These are phyloP conservation scores for Aythya baeri DNA, from an alignment of 2,113 vertebrate species.

Conservation along the genomic window DNA sequence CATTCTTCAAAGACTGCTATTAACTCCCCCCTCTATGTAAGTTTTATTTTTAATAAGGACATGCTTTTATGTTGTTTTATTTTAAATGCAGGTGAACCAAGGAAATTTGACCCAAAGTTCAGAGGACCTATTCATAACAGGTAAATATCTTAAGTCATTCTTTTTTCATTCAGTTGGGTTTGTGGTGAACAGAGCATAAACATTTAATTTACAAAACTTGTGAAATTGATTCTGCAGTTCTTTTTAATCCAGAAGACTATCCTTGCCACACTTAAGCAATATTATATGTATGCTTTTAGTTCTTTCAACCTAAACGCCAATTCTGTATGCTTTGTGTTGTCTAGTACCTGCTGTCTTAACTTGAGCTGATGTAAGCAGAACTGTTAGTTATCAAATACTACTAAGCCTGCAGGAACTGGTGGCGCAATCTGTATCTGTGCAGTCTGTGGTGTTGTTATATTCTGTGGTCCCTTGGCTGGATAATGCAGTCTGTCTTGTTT, in stretches of 20 bases:
- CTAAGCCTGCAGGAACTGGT: background rate
- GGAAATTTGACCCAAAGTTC: constrained; percentile 91
- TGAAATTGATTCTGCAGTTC: background rate
- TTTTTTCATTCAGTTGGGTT: background rate
- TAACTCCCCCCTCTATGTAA: background rate
- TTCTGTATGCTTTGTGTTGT: background rate
- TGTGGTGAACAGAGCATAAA: background rate
- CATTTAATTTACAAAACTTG: background rate
- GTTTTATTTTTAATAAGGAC: background rate
- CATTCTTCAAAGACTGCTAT: background rate
- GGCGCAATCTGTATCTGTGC: background rate
- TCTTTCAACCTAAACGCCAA: background rate
- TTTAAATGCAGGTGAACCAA: constrained; percentile 88
- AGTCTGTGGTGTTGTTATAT: background rate
- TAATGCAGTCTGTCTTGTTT: background rate
- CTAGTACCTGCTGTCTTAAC: background rate
- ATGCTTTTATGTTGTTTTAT: constrained; percentile 67
- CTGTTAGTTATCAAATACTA: background rate
- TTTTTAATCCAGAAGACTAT: background rate
- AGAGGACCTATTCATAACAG: constrained; percentile 90
- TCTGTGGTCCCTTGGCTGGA: background rate
- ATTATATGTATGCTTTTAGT: background rate
- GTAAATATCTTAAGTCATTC: constrained; percentile 75
- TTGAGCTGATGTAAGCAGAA: background rate
- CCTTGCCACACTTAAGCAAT: background rate